Conservation (phyloP, 2,113 vertebrate species). For the Pandion haliaetus region DNA sequence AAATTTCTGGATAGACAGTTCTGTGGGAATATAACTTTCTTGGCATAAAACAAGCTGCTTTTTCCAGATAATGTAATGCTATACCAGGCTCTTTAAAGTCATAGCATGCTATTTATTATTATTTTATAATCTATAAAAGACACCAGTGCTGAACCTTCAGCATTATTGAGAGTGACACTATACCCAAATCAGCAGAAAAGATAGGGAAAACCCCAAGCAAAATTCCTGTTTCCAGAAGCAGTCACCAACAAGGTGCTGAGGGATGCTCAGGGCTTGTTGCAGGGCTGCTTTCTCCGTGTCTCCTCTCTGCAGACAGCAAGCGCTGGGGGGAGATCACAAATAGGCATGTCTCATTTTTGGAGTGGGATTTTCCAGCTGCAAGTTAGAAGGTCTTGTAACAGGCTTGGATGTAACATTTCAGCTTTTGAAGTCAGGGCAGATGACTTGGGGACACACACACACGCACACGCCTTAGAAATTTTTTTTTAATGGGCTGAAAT, state of each 20-base stretch:
- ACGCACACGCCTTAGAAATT: fast-evolving
- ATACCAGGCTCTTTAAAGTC: not conserved
- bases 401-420: not conserved
- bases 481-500: not conserved
- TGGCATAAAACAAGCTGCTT: not conserved
- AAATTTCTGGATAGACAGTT: slow-evolving; percentile 18
- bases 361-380: not conserved
- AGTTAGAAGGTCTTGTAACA: not conserved
- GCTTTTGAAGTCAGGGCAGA: not conserved
- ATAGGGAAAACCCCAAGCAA: not conserved
- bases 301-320: not conserved
- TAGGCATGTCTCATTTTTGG: fast-evolving
- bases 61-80: not conserved
- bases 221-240: not conserved
- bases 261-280: not conserved
- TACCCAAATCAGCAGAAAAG: not conserved
- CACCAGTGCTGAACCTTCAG: not conserved
- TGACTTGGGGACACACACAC: not conserved
- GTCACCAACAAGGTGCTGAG: not conserved
- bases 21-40: not conserved
- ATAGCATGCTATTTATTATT: not conserved
- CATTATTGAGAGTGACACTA: not conserved
- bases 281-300: not conserved
- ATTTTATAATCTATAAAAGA: not conserved
- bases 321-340: fast-evolving